Evolutionary conservation across 2,888 invertebrate species (phyloP).

Genomic region (Chironomus tentans): DNA sequence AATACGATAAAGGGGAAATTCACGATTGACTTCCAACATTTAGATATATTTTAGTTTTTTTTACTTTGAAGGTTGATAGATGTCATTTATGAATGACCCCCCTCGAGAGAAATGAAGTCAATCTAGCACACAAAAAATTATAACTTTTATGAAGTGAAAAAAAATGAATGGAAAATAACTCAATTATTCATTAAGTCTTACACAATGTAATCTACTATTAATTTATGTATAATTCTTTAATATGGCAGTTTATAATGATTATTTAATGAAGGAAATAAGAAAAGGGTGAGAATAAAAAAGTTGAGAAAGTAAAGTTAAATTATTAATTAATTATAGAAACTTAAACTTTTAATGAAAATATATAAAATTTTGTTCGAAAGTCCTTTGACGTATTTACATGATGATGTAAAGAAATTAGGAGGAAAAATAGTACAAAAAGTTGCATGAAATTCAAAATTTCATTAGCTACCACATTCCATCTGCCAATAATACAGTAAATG

Average conservation of each 20-base stretch:
- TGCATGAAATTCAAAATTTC: background rate
- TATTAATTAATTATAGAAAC: too few relatives aligned
- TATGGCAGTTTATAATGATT: background rate
- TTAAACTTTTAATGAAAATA: too few relatives aligned
- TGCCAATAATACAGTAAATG: background rate
- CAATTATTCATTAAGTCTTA: background rate
- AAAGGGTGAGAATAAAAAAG: background rate
- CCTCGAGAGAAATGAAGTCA: too few relatives aligned
- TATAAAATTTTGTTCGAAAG: too few relatives aligned
- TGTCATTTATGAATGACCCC: too few relatives aligned
- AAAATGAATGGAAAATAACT: background rate
- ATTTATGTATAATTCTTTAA: background rate
- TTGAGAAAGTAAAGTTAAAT: background rate
- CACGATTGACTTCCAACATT: too few relatives aligned
- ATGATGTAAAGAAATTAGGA: background rate
- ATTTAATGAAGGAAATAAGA: background rate
- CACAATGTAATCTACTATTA: background rate
- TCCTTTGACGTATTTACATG: background rate
- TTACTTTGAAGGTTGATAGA: too few relatives aligned
- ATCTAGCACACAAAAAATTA: too few relatives aligned
- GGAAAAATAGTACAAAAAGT: background rate
- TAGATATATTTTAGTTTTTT: too few relatives aligned
- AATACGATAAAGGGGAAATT: too few relatives aligned
- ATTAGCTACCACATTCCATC: background rate
- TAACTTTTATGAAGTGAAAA: too few relatives aligned